Percentiles rank a stretch among this genome's conserved stretches.
phyloP scores from a whole-genome alignment of 2,888 invertebrate species.

The Plagodis dolabraria region DNA sequence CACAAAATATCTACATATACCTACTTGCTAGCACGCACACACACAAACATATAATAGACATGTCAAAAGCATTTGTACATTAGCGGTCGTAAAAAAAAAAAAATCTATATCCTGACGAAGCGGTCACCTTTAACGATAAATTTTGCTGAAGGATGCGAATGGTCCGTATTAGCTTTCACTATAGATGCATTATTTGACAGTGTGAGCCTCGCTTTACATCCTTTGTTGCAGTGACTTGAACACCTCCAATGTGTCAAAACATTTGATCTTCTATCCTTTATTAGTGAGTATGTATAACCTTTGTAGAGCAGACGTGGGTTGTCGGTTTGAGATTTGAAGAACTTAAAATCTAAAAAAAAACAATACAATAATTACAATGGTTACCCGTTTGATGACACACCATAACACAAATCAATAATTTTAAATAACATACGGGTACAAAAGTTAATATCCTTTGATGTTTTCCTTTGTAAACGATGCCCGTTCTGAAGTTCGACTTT shows the following conservation, averaged over 20 bases:
- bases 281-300: slow-evolving; percentile 18
- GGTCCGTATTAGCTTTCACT: not conserved
- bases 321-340: not conserved
- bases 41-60: too few species aligned
- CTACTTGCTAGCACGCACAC: too few species aligned
- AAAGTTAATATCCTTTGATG: too few species aligned
- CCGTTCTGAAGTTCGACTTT: too few species aligned
- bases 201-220: slow-evolving; percentile 4
- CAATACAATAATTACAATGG: too few species aligned
- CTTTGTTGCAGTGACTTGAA: slow-evolving; percentile 11
- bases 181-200: not conserved
- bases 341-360: not conserved
- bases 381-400: too few species aligned
- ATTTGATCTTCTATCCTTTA: not conserved
- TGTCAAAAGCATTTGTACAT: too few species aligned
- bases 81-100: too few species aligned
- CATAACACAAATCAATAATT: too few species aligned
- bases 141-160: not conserved
- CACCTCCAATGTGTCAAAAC: slow-evolving; percentile 22
- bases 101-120: not conserved
- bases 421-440: too few species aligned
- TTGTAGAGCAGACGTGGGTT: slow-evolving; percentile 3
- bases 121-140: not conserved
- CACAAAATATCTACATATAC: too few species aligned
- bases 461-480: too few species aligned